These are phyloP conservation scores for Pherbina coryleti DNA, from an alignment of 2,888 invertebrate species.

Conservation along the genomic window DNA sequence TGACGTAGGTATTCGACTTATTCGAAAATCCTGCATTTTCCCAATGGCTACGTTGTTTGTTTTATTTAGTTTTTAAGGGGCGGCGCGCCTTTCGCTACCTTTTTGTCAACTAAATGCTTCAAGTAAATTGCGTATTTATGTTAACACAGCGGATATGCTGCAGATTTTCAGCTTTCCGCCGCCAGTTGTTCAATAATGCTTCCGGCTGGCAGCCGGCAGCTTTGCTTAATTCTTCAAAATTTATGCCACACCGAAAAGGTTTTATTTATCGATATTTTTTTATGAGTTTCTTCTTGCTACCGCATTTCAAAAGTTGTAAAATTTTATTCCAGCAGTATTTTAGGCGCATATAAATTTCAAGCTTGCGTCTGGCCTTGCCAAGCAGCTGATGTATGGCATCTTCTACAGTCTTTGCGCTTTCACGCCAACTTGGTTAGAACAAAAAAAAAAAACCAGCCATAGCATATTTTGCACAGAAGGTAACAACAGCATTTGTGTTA, in stretches of 20 bases:
- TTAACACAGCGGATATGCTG: constrained; percentile 10
- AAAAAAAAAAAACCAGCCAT: too few relatives aligned
- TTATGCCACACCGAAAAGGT: neutral
- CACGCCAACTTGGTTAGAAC: too few relatives aligned
- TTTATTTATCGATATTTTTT: neutral
- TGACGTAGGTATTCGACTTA: too few relatives aligned
- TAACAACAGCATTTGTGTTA: neutral
- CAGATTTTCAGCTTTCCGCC: neutral
- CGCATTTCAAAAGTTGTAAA: constrained; percentile 35
- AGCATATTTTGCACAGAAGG: neutral
- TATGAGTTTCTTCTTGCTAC: neutral
- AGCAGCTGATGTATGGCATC: neutral
- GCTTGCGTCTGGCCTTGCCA: constrained; percentile 9
- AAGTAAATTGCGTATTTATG: constrained; percentile 27
- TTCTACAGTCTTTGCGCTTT: neutral
- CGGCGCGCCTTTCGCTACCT: neutral
- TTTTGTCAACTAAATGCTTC: constrained; percentile 3
- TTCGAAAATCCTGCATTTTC: too few relatives aligned
- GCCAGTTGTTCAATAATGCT: neutral
- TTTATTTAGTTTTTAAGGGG: too few relatives aligned
- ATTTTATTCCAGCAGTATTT: constrained; percentile 6
- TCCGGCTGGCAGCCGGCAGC: neutral
- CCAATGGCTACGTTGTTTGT: too few relatives aligned
- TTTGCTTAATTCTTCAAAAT: neutral
- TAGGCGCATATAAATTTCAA: neutral